Evolutionary conservation across 2,888 invertebrate species (phyloP).

Genomic region (Eupithecia subfuscata): DNA sequence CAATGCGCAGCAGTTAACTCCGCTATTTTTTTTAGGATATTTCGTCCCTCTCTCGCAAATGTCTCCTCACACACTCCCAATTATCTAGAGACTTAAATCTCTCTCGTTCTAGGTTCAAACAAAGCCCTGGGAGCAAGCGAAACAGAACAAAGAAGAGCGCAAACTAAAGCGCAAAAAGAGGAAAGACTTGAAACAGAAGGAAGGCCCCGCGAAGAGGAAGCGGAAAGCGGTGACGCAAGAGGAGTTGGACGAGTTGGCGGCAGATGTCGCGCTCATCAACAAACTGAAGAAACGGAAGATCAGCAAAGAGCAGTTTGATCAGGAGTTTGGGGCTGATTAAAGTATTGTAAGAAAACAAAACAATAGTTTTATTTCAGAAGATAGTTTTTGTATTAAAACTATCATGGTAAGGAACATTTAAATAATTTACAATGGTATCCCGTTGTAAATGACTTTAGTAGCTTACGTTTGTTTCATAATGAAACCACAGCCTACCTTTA

Average conservation of each 20-base stretch:
- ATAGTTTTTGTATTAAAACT: not conserved
- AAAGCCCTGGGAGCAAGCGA: conserved; percentile 91
- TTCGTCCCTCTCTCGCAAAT: too few relatives aligned
- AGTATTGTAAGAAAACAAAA: conserved; percentile 20
- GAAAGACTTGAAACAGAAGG: conserved; percentile 83
- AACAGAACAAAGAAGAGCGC: conserved; percentile 87
- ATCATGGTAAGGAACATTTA: too few relatives aligned
- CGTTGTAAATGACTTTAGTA: too few relatives aligned
- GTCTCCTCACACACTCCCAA: too few relatives aligned
- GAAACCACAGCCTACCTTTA: too few relatives aligned
- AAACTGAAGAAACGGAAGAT: conserved; percentile 94
- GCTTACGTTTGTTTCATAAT: too few relatives aligned
- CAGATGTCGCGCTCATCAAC: conserved; percentile 92
- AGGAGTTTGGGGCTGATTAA: conserved; percentile 83
- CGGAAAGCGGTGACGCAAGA: conserved; percentile 85
- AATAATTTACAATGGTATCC: too few relatives aligned
- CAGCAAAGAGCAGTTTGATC: conserved; percentile 86
- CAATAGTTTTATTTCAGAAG: not conserved
- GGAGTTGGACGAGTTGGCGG: conserved; percentile 90
- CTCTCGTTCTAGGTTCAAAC: conserved; percentile 75
- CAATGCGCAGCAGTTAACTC: too few relatives aligned
- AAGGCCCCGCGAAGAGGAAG: conserved; percentile 78
- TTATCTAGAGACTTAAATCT: not conserved
- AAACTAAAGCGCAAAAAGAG: conserved; percentile 85
- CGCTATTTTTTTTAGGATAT: too few relatives aligned